Evolutionary conservation across 2,797 vertebrate genomes (phyloP).

Genomic region (Phalanger gymnotis): DNA sequence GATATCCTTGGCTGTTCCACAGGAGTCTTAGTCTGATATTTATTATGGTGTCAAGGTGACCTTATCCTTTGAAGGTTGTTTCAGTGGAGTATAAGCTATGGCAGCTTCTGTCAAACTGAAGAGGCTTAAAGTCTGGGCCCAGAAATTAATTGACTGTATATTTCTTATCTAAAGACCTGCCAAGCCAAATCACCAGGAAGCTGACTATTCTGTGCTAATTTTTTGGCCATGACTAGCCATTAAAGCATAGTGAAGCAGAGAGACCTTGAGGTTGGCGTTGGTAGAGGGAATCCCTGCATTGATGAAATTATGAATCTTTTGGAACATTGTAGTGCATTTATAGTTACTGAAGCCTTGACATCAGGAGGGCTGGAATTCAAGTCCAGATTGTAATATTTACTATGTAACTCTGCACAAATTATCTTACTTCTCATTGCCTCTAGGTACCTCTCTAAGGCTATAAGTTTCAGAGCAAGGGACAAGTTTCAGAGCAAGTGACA

Average conservation of each 20-base stretch:
- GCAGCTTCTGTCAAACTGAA: background rate
- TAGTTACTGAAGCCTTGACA: background rate
- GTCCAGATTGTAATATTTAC: background rate
- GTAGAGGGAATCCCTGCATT: background rate
- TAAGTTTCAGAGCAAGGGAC: background rate
- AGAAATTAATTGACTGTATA: background rate
- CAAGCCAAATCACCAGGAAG: background rate
- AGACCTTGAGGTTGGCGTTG: background rate
- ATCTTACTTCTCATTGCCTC: background rate
- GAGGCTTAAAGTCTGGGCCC: background rate
- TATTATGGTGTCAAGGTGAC: background rate
- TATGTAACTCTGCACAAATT: background rate
- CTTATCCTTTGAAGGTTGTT: background rate
- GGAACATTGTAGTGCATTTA: background rate
- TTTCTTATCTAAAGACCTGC: background rate
- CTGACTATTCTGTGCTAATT: background rate
- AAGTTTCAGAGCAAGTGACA: background rate
- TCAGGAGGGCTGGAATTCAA: background rate
- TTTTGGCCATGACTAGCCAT: background rate
- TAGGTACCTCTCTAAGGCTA: background rate
- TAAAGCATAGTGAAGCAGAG: background rate
- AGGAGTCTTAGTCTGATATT: background rate
- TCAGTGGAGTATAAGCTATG: background rate
- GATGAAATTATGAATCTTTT: background rate
- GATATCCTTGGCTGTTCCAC: background rate